Conservation (phyloP, 2,797 vertebrate genomes). For the Vipera latastei region DNA sequence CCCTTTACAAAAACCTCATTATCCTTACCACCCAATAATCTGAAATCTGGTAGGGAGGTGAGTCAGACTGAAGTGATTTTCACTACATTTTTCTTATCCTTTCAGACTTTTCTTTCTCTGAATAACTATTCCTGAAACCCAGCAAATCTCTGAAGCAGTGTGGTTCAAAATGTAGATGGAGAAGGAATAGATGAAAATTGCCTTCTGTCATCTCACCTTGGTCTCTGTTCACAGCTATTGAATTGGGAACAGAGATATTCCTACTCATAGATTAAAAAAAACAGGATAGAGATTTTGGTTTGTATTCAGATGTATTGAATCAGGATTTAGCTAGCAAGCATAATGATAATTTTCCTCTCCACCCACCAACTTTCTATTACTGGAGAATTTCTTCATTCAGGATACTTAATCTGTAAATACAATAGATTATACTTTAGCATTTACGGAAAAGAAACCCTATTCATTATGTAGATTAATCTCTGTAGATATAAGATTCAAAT, state of each 20-base stretch:
- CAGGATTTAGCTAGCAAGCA: background rate
- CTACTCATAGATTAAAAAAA: background rate
- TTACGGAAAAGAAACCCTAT: constrained; percentile 14
- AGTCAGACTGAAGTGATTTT: background rate
- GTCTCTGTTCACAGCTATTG: background rate
- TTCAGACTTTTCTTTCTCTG: background rate
- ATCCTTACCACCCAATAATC: background rate
- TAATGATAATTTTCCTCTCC: background rate
- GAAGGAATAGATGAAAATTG: background rate
- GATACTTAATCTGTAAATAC: constrained; percentile 24
- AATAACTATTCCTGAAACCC: background rate
- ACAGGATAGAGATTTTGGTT: background rate
- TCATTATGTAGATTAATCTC: background rate
- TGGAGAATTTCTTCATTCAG: constrained; percentile 1
- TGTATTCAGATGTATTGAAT: background rate
- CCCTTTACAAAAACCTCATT: background rate
- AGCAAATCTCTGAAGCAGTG: background rate
- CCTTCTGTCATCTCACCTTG: background rate
- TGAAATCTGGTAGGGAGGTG: background rate
- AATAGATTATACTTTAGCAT: constrained; percentile 15
- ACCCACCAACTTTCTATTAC: background rate
- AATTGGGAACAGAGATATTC: background rate
- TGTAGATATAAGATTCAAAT: constrained; percentile 12
- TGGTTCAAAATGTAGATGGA: background rate
- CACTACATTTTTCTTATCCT: background rate